Base-by-base conservation (phyloP, 1,140 invertebrate genomes). In the Cardiocondyla obscurior region DNA sequence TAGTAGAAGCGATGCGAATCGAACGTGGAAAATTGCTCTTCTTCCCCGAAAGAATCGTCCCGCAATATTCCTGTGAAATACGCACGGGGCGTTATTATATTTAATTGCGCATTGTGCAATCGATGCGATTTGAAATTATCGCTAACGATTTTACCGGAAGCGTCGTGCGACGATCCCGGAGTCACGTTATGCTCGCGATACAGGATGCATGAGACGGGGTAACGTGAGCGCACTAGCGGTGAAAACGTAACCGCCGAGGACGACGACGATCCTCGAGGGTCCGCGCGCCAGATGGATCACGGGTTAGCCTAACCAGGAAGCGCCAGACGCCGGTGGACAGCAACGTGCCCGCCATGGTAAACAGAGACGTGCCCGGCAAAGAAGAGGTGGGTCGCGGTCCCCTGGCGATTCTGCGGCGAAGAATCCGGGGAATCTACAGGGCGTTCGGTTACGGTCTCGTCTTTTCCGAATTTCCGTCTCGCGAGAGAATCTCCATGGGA, bases 121-220 rank as follows among this genome's bases (percentile, higher is more conserved):
- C 49, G 19, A 25, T 10, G 53, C 46, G 30, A 64, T 76, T 86
- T 62, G 22, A 79, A 87, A 87, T 84, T 87, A 84, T 3, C 30
- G 16, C 25, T 3, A 14, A 44, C 3, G 12, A 19, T 22, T 82
- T 88, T 84, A 88, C 87, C 77, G 76, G 81, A n/a, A 83, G 55
- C 44, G 87, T 46, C 46, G 83, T 64, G 46, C 72, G 81, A 1
- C 44, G 65, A 12, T 10, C 44, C 10, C 39, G 57, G 57, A 36
- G 82, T 85, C 83, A 83, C 83, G 85, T 91, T 90, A 82, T 90
- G 84, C 28, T 69, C 69, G 16, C 81, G 81, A 87, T 89, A 88
- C 72, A 88, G 79, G 86, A 89, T 83, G 83, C 88, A 89, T 76
- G 89, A 89, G 82, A 84, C 85, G 39, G 85, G 85, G 89, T 73